Evolutionary conservation across 2,113 vertebrate genomes (phyloP).

Genomic region (Ailurus styani): DNA sequence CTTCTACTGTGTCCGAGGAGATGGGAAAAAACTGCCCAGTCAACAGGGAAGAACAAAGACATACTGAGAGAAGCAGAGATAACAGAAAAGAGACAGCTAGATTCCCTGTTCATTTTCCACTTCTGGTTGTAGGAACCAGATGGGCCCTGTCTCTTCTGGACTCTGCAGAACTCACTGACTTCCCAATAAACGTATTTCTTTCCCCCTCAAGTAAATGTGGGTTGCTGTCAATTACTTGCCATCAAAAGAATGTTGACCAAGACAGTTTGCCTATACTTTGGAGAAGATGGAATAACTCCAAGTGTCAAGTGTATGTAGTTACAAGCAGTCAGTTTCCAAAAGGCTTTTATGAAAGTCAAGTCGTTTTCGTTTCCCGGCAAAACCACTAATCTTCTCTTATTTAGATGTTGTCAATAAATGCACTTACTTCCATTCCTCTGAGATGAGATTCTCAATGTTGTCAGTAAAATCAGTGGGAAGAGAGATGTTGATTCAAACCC

Average conservation of each 20-base stretch:
- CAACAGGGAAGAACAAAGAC: background rate
- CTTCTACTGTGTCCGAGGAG: background rate
- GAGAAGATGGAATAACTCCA: background rate
- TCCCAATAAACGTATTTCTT: background rate
- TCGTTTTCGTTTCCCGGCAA: conserved; percentile 13
- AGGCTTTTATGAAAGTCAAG: conserved; percentile 14
- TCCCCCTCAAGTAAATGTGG: background rate
- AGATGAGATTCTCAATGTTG: background rate
- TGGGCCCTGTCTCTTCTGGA: background rate
- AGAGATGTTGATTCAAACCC: background rate
- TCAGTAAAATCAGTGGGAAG: conserved; percentile 31
- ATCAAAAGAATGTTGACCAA: background rate
- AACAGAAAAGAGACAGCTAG: background rate
- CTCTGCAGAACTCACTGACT: background rate
- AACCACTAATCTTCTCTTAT: conserved; percentile 32
- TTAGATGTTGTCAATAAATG: conserved; percentile 29
- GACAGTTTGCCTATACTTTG: conserved; percentile 16
- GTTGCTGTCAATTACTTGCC: background rate
- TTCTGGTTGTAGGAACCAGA: background rate
- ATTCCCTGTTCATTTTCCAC: background rate
- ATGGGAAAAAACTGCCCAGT: background rate
- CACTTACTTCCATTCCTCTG: background rate
- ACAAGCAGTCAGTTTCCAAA: background rate
- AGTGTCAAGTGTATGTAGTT: background rate
- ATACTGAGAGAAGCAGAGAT: background rate